Evolutionary conservation across 1,140 invertebrate genomes (phyloP), one percentile per base, ranked within the genome.

Genomic region (Amyelois transitella): DNA sequence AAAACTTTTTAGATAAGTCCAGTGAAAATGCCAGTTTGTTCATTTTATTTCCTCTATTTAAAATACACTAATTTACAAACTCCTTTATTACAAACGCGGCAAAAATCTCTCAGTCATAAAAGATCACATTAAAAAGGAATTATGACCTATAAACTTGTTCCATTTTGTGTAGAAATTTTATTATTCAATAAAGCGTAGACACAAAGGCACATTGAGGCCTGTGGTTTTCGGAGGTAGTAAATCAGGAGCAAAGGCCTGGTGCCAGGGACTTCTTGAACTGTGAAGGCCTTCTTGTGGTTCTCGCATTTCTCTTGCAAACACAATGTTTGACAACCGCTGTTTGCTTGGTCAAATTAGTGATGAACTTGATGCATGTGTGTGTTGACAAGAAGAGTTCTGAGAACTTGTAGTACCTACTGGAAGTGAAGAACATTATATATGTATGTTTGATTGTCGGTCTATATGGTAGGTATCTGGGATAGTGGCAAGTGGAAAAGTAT

Each of bases 161-260:
- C 78, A 86, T 86, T 86, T 86, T 75, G 74, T 66, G 73, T 66
- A 75, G 75, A 79, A 77, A 79, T 85, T 87, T 88, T 88, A 88
- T 88, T 83, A 79, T 86, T 79, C 79, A 86, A 88, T 88, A 88
- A 88, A 87, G 63, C 75, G 64, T 73, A 64, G 62, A 69, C 79
- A 87, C 84, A 87, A 87, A 86, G 82, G 82, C 73, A 79, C 81
- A 86, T 84, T 84, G 81, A 70, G 72, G 81, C 67, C 69, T 86
- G 84, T 72, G 84, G 84, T 87, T 86, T 83, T 75, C 55, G 79
- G 75, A 67, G 77, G 66, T 70, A 62, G 65, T 85, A 85, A 87
- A 84, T 86, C 82, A 86, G 81, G 81, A 78, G 84, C 80, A 82
- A 84, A 68, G 79, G 77, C 80, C 79, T 72, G 72, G 66, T 62